Percentiles rank a stretch among this genome's conserved stretches.
Evolutionary conservation across 1,140 invertebrate species (phyloP).

Genomic region (Polypedilum vanderplanki): DNA sequence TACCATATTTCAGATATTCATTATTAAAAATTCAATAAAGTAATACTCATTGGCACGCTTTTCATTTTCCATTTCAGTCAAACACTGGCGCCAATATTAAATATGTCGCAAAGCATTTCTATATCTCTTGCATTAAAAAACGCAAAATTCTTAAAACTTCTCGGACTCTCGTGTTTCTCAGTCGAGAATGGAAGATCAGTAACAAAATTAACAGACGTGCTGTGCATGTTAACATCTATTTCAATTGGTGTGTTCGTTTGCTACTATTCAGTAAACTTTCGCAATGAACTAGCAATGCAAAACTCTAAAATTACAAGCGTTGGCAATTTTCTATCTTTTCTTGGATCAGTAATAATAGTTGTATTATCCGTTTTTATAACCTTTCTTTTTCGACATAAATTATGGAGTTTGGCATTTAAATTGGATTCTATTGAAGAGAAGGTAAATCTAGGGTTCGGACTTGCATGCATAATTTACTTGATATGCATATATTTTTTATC

Average conservation of each 20-base stretch:
- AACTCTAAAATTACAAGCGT: not conserved
- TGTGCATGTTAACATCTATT: not conserved
- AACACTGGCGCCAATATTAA: conserved; percentile 7
- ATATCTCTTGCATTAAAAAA: not conserved
- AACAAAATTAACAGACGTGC: not conserved
- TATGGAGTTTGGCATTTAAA: not conserved
- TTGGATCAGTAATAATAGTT: not conserved
- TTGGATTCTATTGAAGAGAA: not conserved
- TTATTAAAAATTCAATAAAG: not conserved
- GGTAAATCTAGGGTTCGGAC: too few species aligned
- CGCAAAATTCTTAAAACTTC: not conserved
- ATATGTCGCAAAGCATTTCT: not conserved
- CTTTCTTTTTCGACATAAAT: not conserved
- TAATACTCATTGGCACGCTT: not conserved
- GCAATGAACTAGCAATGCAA: not conserved
- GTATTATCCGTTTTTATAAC: not conserved
- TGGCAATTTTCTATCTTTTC: not conserved
- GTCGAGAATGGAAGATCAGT: not conserved
- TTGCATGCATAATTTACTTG: too few species aligned
- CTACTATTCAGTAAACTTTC: not conserved
- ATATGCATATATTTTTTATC: too few species aligned
- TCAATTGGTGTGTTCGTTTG: conserved; percentile 14
- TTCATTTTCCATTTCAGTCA: not conserved
- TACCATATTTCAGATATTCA: not conserved
- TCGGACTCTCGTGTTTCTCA: not conserved